Conservation (phyloP, 2,888 invertebrate species). For the Fragum fragum region DNA sequence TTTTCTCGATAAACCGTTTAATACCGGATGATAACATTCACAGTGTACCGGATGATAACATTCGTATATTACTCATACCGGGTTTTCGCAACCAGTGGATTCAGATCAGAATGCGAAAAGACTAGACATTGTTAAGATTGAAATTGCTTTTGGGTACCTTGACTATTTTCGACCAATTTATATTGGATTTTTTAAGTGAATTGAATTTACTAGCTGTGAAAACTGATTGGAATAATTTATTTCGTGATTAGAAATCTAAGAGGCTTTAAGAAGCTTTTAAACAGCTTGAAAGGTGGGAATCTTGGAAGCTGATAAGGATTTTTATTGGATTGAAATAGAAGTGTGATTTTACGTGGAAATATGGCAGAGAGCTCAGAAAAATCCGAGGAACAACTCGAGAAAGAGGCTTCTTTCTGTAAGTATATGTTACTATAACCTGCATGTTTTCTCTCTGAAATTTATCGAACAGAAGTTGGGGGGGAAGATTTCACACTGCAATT, state of each 20-base stretch:
- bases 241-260: too few species aligned
- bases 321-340: slow-evolving; percentile 1
- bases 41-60: slow-evolving; percentile 17
- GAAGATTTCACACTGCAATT: too few species aligned
- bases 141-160: too few species aligned
- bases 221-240: too few species aligned
- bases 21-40: slow-evolving; percentile 22
- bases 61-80: not conserved
- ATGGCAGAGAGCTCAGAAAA: slow-evolving; percentile 30
- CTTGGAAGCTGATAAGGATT: slow-evolving; percentile 4
- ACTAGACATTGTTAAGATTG: too few species aligned
- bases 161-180: too few species aligned
- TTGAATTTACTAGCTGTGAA: too few species aligned
- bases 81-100: not conserved
- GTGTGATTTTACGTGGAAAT: not conserved
- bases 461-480: too few species aligned
- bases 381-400: slow-evolving; percentile 36
- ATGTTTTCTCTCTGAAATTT: too few species aligned
- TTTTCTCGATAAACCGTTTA: slow-evolving; percentile 12
- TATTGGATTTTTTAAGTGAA: too few species aligned
- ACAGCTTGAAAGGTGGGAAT: slow-evolving; percentile 20
- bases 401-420: slow-evolving; percentile 61
- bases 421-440: too few species aligned
- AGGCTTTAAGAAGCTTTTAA: not conserved
- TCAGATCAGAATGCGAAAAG: too few species aligned